These are phyloP conservation scores for Drosophila borborema DNA, from an alignment of 2,888 invertebrate species.

Conservation along the genomic window DNA sequence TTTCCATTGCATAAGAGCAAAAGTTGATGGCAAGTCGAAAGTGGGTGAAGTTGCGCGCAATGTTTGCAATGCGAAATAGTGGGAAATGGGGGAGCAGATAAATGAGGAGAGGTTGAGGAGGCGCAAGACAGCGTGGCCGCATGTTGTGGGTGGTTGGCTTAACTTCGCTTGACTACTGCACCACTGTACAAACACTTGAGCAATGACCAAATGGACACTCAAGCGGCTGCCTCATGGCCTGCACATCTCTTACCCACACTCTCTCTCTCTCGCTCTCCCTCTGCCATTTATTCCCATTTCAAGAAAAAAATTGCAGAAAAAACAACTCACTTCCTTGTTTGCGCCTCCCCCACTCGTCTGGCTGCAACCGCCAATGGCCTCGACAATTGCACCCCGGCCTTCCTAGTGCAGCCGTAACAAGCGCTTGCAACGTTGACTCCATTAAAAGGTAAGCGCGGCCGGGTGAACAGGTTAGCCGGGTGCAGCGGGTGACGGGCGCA, in stretches of 20 bases:
- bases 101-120: not conserved
- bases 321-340: constrained; percentile 69
- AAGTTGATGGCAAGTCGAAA: constrained; percentile 59
- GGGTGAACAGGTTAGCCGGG: not conserved
- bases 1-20: constrained; percentile 77
- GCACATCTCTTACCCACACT: not conserved
- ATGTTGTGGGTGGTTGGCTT: not conserved
- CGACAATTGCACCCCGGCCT: constrained; percentile 40
- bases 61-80: not conserved
- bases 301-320: constrained; percentile 13
- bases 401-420: constrained; percentile 41
- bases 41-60: constrained; percentile 47
- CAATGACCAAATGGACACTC: constrained; percentile 50
- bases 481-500: too few species aligned
- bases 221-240: constrained; percentile 9
- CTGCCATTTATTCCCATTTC: not conserved
- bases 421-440: constrained; percentile 31
- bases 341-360: constrained; percentile 26
- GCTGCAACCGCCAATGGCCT: constrained; percentile 39
- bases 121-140: not conserved
- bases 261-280: not conserved
- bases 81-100: not conserved
- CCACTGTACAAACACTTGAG: constrained; percentile 42
- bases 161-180: not conserved
- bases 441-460: constrained; percentile 13